Evolutionary conservation across 2,797 vertebrate species (phyloP), one percentile per base, ranked within the genome.

Genomic region (Epinephelus malabaricus): DNA sequence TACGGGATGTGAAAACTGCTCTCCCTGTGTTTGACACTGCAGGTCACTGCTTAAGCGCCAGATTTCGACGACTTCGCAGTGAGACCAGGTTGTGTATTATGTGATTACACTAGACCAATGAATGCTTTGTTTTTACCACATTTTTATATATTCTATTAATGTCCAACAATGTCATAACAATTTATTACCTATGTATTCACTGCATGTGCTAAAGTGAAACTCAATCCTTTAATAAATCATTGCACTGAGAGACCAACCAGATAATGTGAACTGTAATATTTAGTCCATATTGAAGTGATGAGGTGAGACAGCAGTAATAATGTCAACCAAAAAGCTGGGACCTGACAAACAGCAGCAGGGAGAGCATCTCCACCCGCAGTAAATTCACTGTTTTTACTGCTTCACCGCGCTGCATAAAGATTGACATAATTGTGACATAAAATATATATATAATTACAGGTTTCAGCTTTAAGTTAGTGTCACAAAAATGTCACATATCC

Each of bases 391-490:
- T 59, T 73, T 75, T 49, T 25, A 55, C 60, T n/a, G 10, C 38
- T 38, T 60, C 69, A 49, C n/a, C 34, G 10, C 27, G 11, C 53
- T 5, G 23, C 45, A 15, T 46, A 45, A 53, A 68, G 51, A 68
- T 8, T 8, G 34, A 46, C 38, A 58, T 13, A 72, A 68, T 21
- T 58, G 10, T 56, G 45, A 59, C 23, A 61, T 15, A 18, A 63
- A 56, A 53, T 66, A 66, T 43, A 21, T 2, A 67, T 51, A 50
- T 55, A 53, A 69, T 64, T 67, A 46, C 56, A 80, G n/a, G 54
- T 75, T 60, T 50, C 30, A 38, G 40, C 18, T 83, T 72, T 66
- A 65, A 58, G 60, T 63, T 81, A 81, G 72, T 56, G 76, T 79
- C 60, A 73, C 60, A 71, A 59, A 68, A 76, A 68, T 75, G 71